Base-by-base conservation (phyloP, 2,888 invertebrate genomes). In the Helobdella robusta region DNA sequence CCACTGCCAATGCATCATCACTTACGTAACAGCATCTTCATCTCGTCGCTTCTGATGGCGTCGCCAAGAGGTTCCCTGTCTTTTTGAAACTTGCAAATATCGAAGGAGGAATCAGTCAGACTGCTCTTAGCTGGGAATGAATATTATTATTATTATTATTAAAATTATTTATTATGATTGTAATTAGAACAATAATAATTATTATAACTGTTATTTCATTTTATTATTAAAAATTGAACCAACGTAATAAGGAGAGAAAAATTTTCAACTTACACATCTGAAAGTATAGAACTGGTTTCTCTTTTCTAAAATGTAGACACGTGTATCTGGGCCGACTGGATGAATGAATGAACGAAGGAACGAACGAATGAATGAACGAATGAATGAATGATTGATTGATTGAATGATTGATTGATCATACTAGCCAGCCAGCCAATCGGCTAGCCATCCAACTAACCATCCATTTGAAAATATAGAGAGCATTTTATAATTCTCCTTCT, bases 281-380 rank as follows among this genome's bases (percentile, higher is more conserved):
- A 40, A 61, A 70, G 35, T 63, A 60, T 15, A 68, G 65, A 2
- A 68, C 46, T 2, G 65, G 50, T 4, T 59, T 62, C 4, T 67
- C 68, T 28, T 65, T 58, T n/a, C 62, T 50, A 30, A 70, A 66
- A 23, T 70, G 65, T 11, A 70, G 67, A 34, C 70, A 70, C 8
- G 68, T 67, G 63, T 67, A 70, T 20, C 70, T 36, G 28, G 70
- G 70, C 23, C 69, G 67, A 59, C 70, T 70, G n/a, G n/a, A n/a
- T n/a, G n/a, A n/a, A n/a, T n/a, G n/a, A n/a, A n/a, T n/a, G n/a
- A n/a, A n/a, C n/a, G n/a, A n/a, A n/a, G n/a, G n/a, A n/a, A n/a
- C n/a, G n/a, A n/a, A n/a, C n/a, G n/a, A n/a, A n/a, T n/a, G n/a
- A n/a, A n/a, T n/a, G n/a, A n/a, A n/a, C n/a, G n/a, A n/a, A n/a